A percentile compares a stretch with the other conserved stretches of the same genome.
These are phyloP conservation scores for Actias luna DNA, from an alignment of 2,888 invertebrate species.

Conservation along the genomic window DNA sequence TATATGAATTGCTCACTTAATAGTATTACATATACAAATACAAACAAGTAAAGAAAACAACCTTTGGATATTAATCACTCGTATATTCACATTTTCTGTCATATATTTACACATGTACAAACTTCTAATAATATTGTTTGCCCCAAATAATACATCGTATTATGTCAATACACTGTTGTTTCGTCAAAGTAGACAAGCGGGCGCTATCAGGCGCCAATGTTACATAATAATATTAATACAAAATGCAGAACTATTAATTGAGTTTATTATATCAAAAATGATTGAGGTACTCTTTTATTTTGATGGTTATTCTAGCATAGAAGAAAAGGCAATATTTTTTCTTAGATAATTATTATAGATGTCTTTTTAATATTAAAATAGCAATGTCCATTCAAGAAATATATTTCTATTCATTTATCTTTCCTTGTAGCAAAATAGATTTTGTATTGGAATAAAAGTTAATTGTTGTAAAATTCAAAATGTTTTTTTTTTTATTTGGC, in stretches of 20 bases:
- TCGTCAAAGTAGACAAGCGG: background rate
- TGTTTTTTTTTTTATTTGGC: background rate
- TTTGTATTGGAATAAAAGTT: background rate
- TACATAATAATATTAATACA: background rate
- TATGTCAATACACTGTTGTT: background rate
- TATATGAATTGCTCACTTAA: too few species aligned
- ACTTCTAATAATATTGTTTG: conserved; percentile 30
- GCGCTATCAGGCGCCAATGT: background rate
- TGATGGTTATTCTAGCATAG: too few species aligned
- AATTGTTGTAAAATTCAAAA: background rate
- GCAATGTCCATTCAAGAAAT: background rate
- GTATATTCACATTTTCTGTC: conserved; percentile 70
- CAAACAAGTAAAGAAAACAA: conserved; percentile 33
- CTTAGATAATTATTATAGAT: too few species aligned
- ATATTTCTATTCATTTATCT: background rate
- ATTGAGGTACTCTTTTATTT: background rate
- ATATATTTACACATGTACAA: conserved; percentile 75
- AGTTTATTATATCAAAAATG: background rate
- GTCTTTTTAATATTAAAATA: too few species aligned
- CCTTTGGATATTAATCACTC: conserved; percentile 63
- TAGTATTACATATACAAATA: background rate
- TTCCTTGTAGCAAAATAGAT: background rate
- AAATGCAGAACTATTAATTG: background rate
- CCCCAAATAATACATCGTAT: conserved; percentile 31
- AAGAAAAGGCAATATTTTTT: too few species aligned